Percentiles rank a stretch among this genome's conserved stretches.
Conservation (phyloP, 1,140 invertebrate genomes). For the Metopolophium dirhodum region DNA sequence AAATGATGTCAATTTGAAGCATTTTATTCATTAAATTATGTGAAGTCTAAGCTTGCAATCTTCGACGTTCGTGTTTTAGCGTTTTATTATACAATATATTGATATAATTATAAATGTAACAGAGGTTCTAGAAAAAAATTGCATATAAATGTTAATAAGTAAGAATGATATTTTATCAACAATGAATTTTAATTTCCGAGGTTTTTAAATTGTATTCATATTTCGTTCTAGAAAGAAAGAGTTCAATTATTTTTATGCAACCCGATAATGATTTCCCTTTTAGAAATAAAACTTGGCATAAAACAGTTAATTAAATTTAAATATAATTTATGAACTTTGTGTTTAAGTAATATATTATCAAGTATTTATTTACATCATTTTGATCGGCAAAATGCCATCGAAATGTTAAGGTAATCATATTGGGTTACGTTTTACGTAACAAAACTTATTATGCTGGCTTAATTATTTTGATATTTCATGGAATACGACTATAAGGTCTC, state of each 20-base stretch:
- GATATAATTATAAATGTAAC: neutral
- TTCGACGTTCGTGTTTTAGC: too few relatives aligned
- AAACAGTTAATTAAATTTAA: neutral
- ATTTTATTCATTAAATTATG: neutral
- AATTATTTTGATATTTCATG: conserved; percentile 11
- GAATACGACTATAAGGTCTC: neutral
- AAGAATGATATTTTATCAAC: neutral
- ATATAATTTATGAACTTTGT: neutral
- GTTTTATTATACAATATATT: too few relatives aligned
- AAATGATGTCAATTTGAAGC: neutral
- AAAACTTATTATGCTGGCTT: neutral
- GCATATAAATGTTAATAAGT: neutral
- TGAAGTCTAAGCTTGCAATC: too few relatives aligned
- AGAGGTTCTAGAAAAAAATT: neutral
- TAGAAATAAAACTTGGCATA: neutral
- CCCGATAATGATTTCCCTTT: neutral
- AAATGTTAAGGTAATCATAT: conserved; percentile 3
- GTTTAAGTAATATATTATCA: neutral
- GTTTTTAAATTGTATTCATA: neutral
- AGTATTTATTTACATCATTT: neutral
- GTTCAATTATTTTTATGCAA: neutral
- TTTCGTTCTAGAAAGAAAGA: neutral
- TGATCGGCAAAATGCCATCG: neutral
- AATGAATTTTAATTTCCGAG: neutral
- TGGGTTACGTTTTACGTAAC: neutral